phyloP scores from a whole-genome alignment of 23 tunicate genomes.

The Corella eumyota region DNA sequence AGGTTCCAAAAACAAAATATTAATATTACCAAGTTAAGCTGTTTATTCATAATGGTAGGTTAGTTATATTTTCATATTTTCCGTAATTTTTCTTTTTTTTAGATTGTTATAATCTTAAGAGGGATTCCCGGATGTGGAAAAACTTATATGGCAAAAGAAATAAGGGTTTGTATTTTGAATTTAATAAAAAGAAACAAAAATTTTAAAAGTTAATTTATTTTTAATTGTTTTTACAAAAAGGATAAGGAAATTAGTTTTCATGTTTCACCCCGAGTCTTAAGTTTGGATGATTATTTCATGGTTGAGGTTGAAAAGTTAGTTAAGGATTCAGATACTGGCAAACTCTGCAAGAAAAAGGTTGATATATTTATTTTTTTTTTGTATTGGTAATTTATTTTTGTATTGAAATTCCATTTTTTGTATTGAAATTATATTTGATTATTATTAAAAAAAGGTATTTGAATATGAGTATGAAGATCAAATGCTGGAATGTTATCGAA shows the following conservation, averaged over 20 bases:
- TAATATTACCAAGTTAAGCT: too few species aligned
- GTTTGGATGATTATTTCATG: conserved; percentile 89
- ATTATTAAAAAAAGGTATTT: conserved; percentile 25
- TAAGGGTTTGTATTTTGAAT: conserved; percentile 31
- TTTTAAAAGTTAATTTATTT: too few species aligned
- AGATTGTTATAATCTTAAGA: conserved; percentile 79
- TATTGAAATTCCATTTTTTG: too few species aligned
- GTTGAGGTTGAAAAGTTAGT: conserved; percentile 63
- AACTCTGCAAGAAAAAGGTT: conserved; percentile 34
- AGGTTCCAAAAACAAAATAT: too few species aligned
- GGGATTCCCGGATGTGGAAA: conserved; percentile 90
- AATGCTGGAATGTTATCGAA: conserved; percentile 54
- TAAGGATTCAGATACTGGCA: conserved; percentile 49
- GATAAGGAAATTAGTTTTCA: conserved; percentile 44
- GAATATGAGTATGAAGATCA: conserved; percentile 81
- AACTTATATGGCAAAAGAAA: conserved; percentile 69
- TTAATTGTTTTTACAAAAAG: conserved; percentile 11
- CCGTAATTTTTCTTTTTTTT: conserved; percentile 4
- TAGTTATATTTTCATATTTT: background rate
- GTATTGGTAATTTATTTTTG: background rate
- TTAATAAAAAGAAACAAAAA: too few species aligned
- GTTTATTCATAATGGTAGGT: conserved; percentile 30
- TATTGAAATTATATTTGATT: too few species aligned
- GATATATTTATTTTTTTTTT: background rate
- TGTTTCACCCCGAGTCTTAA: conserved; percentile 55